Percentiles rank a stretch among this genome's conserved stretches.
These are phyloP conservation scores for Pyrochroa serraticornis DNA, from an alignment of 2,888 invertebrate genomes.

Conservation along the genomic window DNA sequence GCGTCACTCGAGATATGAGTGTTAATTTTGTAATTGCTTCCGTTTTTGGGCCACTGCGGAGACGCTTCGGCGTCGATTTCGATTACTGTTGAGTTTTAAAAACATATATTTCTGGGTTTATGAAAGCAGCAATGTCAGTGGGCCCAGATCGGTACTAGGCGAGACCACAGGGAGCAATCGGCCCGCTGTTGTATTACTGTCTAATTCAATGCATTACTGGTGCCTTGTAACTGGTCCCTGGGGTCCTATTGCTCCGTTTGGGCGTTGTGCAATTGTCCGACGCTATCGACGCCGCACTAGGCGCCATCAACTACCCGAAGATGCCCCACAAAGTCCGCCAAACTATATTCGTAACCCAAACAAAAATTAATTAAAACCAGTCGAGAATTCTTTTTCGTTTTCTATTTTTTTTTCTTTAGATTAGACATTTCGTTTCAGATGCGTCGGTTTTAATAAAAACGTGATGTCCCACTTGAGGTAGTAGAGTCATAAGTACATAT, in stretches of 20 bases:
- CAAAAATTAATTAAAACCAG: too few species aligned
- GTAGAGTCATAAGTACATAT: conserved; percentile 51
- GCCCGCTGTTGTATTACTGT: conserved; percentile 62
- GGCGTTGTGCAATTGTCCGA: conserved; percentile 55
- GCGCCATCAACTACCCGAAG: conserved; percentile 44
- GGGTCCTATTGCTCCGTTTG: conserved; percentile 55
- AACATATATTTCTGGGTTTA: conserved; percentile 34
- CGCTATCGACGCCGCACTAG: conserved; percentile 51
- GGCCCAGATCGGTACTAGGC: conserved; percentile 34
- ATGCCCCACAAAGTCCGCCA: conserved; percentile 20
- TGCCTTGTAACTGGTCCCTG: conserved; percentile 59
- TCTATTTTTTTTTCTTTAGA: conserved; percentile 1
- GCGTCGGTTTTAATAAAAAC: conserved; percentile 36
- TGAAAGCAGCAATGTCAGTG: conserved; percentile 32
- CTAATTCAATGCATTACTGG: conserved; percentile 66
- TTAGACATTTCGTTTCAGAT: conserved; percentile 19
- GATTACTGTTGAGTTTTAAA: conserved; percentile 27
- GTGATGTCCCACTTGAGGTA: conserved; percentile 44
- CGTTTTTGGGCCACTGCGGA: background rate
- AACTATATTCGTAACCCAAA: background rate
- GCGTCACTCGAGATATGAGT: background rate
- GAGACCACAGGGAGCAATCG: conserved; percentile 44
- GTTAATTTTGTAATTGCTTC: background rate
- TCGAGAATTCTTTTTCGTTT: too few species aligned
- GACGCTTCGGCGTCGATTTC: conserved; percentile 10